Percentiles rank a stretch among this genome's conserved stretches.
phyloP scores from a whole-genome alignment of 2,888 invertebrate species.

The Troides aeacus region DNA sequence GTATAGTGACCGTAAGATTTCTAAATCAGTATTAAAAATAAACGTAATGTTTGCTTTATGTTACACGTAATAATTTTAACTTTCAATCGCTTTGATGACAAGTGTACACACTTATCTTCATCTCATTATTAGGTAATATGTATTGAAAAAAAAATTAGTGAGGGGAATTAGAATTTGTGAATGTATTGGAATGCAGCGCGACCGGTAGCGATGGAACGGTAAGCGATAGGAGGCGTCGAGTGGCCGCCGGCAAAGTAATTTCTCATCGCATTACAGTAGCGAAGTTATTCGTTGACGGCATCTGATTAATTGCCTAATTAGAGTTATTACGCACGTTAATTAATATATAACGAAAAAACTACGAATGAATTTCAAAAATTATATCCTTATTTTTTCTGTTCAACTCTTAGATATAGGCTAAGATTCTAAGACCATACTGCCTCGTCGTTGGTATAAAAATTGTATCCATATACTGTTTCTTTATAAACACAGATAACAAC shows the following conservation, averaged over 20 bases:
- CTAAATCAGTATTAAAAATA: background rate
- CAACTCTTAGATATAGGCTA: too few species aligned
- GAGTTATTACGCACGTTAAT: background rate
- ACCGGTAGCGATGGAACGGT: slow-evolving; percentile 14
- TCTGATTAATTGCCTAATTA: slow-evolving; percentile 4
- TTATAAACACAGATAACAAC: too few species aligned
- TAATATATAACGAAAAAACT: background rate
- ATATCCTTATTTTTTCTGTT: too few species aligned
- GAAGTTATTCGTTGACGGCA: slow-evolving; percentile 10
- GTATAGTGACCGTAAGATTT: too few species aligned
- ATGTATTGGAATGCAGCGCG: slow-evolving; percentile 17
- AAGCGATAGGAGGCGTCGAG: slow-evolving; percentile 14
- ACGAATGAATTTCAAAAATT: too few species aligned
- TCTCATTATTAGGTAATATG: background rate
- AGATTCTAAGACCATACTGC: too few species aligned
- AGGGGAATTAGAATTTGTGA: slow-evolving; percentile 12
- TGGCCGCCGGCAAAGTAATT: slow-evolving; percentile 10
- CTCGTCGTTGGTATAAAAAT: too few species aligned
- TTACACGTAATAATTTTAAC: background rate
- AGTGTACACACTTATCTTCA: background rate
- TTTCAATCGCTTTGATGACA: background rate
- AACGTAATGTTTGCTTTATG: background rate
- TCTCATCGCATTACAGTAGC: slow-evolving; percentile 23
- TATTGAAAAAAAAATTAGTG: background rate
- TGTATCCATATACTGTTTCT: too few species aligned